phyloP scores from a whole-genome alignment of 2,113 vertebrate genomes.

The Centrocercus urophasianus region DNA sequence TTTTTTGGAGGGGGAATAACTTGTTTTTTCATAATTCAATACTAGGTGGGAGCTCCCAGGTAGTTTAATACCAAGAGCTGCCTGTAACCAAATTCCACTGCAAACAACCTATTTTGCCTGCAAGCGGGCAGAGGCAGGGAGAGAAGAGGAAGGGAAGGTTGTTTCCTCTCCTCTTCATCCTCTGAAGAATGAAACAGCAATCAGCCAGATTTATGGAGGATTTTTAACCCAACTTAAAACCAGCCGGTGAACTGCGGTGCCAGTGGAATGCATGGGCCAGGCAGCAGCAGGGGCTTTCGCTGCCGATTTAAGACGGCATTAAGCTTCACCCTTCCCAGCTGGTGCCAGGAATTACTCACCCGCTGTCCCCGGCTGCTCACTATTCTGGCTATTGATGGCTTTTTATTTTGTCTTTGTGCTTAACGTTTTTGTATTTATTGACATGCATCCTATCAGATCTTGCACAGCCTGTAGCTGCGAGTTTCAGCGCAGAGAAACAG shows the following conservation, averaged over 20 bases:
- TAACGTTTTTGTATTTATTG: background rate
- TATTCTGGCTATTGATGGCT: background rate
- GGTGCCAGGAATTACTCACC: background rate
- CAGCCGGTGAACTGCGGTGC: constrained; percentile 3
- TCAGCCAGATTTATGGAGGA: constrained; percentile 47
- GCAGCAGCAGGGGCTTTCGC: constrained; percentile 31
- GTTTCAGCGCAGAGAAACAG: background rate
- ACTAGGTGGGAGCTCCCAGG: background rate
- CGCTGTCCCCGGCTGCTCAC: background rate
- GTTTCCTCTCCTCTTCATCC: constrained; percentile 68
- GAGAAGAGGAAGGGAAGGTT: background rate
- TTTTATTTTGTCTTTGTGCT: background rate
- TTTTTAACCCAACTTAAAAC: constrained; percentile 39
- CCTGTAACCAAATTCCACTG: background rate
- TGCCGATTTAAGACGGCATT: constrained; percentile 27
- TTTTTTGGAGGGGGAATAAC: background rate
- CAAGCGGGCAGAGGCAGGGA: rapidly evolving
- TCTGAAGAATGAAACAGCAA: constrained; percentile 70
- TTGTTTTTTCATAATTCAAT: background rate
- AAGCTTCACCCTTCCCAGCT: constrained; percentile 28
- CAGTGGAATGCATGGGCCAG: constrained; percentile 64
- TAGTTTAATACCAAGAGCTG: background rate
- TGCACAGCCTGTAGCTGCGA: rapidly evolving
- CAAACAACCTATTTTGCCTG: background rate
- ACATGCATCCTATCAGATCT: rapidly evolving